Base-by-base conservation (phyloP, 2,113 vertebrate species). In the Hippocampus guttulatus region DNA sequence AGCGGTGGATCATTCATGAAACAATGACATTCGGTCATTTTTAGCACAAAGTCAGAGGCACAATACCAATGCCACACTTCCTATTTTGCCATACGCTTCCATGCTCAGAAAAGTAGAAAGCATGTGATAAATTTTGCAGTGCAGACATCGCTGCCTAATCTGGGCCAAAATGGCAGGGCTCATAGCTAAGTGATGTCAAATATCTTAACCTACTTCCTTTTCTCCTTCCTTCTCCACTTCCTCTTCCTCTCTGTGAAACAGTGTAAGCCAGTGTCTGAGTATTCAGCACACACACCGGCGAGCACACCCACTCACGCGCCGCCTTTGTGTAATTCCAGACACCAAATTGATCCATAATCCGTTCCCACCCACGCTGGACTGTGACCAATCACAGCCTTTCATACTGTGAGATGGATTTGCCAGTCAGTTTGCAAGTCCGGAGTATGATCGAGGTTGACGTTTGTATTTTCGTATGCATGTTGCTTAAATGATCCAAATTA, bases 361-460 rank as follows among this genome's bases (percentile, higher is more conserved):
- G 68, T 81, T 77, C 81, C 88, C 82, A 74, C 45, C 85, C 80
- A 84, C 75, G 74, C 80, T 66, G 43, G 73, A 45, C 88, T 79
- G 82, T 88, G 84, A 90, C 89, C 86, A 91, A 88, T 88, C 84
- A 23, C 0, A 21, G 67, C 65, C 83, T 88, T 88, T 90, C 76
- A 88, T 88, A 84, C 84, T 81, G 3, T 1, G 25, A 73, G 74
- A 72, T 80, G 70, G 83, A 38, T 38, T 72, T 80, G 84, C 88
- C 87, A 89, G 89, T 12, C 63, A 8, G 20, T 64, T 15, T 16
- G 74, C 72, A 81, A 83, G 78, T 82, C 79, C 77, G 71, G 85
- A 84, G 80, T 75, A 75, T 84, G 72, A 84, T 81, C 66, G 79
- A 80, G 76, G 64, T 70, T 81, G 86, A 73, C 80, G 65, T 78